phyloP scores from a whole-genome alignment of 1,140 invertebrate genomes.

The Anoplophora glabripennis region DNA sequence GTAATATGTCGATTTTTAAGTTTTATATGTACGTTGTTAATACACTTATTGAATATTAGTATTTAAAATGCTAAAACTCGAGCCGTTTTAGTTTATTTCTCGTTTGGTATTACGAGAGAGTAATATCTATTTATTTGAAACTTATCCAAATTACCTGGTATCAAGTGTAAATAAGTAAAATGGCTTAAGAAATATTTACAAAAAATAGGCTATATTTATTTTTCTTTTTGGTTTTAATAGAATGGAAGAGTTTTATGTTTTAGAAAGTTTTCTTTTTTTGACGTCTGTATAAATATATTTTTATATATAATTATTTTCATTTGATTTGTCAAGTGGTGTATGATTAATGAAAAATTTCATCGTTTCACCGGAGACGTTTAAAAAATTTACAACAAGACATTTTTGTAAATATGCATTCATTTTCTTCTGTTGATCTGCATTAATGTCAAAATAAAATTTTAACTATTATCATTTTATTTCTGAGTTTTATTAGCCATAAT shows the following conservation, averaged over 20 bases:
- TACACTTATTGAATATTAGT: slow-evolving; percentile 10
- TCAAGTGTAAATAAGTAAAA: slow-evolving; percentile 12
- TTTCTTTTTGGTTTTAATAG: slow-evolving; percentile 9
- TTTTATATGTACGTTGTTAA: neutral
- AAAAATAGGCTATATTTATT: slow-evolving; percentile 10
- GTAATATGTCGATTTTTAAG: neutral
- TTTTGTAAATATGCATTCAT: slow-evolving; percentile 6
- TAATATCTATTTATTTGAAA: slow-evolving; percentile 11
- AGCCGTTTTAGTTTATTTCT: slow-evolving; percentile 18
- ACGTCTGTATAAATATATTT: slow-evolving; percentile 19
- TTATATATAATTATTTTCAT: slow-evolving; percentile 10
- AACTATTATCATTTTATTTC: slow-evolving; percentile 7
- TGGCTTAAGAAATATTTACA: slow-evolving; percentile 11
- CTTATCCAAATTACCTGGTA: neutral
- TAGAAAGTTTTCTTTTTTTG: slow-evolving; percentile 7
- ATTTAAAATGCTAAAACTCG: slow-evolving; percentile 15
- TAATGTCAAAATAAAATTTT: slow-evolving; percentile 13
- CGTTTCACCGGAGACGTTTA: no score
- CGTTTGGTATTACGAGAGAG: slow-evolving; percentile 7
- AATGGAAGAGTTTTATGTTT: slow-evolving; percentile 18
- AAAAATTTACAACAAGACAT: neutral
- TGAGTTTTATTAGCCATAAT: neutral
- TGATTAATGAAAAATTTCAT: no score
- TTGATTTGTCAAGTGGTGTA: neutral
- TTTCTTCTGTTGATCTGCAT: neutral